Conservation (phyloP, 2,113 vertebrate genomes). For the Ciconia maguari region DNA sequence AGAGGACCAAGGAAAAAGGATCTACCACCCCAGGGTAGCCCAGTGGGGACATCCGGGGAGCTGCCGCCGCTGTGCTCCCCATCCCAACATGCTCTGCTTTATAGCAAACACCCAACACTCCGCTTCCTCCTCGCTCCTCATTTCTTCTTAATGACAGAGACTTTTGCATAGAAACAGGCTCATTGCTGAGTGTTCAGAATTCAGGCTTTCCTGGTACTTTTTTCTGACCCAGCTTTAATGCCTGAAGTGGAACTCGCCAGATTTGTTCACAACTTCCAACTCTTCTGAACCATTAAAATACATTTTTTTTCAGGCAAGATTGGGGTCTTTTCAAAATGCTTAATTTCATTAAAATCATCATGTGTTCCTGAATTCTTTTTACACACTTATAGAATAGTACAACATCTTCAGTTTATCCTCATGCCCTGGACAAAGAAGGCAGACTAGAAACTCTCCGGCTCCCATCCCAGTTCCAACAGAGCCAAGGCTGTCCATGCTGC, state of each 20-base stretch:
- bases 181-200: neutral
- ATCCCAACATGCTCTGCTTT: neutral
- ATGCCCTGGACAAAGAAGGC: neutral
- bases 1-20: neutral
- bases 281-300: neutral
- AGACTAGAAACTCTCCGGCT: neutral
- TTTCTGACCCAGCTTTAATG: neutral
- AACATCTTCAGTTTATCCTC: neutral
- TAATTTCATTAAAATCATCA: neutral
- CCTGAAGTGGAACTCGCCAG: neutral
- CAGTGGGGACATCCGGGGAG: neutral
- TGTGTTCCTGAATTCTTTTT: neutral
- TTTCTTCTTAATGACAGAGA: neutral
- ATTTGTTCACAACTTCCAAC: neutral
- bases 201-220: neutral
- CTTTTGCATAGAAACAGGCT: neutral
- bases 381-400: neutral
- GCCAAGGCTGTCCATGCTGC: neutral
- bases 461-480: neutral
- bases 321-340: neutral
- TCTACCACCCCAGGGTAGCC: neutral
- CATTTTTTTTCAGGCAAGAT: neutral
- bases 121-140: neutral
- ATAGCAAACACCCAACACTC: neutral
- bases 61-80: neutral